Evolutionary conservation across 2,797 vertebrate genomes (phyloP).

Genomic region (Channallabes apus): DNA sequence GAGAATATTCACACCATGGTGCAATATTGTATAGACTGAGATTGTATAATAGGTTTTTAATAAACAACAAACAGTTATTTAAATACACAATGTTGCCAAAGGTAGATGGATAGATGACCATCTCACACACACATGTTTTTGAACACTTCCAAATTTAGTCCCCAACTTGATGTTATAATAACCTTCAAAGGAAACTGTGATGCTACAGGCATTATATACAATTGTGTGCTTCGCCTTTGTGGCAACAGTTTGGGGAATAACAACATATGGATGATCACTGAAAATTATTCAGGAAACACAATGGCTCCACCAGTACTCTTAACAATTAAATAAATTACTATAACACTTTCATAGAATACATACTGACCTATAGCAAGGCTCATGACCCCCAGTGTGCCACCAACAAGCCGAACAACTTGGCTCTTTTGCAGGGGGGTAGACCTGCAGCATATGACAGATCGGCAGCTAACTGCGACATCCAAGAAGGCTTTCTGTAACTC

Average conservation of each 20-base stretch:
- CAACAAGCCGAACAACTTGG: constrained; percentile 84
- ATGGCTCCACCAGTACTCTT: not conserved
- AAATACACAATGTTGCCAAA: not conserved
- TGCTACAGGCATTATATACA: not conserved
- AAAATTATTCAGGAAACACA: not conserved
- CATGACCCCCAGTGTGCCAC: constrained; percentile 81
- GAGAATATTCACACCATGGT: not conserved
- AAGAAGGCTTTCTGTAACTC: constrained; percentile 78
- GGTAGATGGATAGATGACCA: not conserved
- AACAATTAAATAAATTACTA: not conserved
- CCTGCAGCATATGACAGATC: constrained; percentile 89
- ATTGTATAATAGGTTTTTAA: too few species aligned
- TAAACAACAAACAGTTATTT: not conserved
- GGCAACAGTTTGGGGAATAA: not conserved
- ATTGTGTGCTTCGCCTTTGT: not conserved
- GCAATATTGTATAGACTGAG: too few species aligned
- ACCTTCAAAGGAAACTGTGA: not conserved
- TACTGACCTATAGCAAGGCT: constrained; percentile 89
- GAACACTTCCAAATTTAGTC: not conserved
- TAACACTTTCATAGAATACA: not conserved
- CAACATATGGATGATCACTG: not conserved
- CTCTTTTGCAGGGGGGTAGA: constrained; percentile 95
- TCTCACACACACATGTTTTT: not conserved
- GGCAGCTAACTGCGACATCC: constrained; percentile 78
- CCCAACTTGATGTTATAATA: not conserved